Evolutionary conservation across 92 coral and sea anemone genomes (phyloP).

Genomic region (Chrysogorgia sp.): DNA sequence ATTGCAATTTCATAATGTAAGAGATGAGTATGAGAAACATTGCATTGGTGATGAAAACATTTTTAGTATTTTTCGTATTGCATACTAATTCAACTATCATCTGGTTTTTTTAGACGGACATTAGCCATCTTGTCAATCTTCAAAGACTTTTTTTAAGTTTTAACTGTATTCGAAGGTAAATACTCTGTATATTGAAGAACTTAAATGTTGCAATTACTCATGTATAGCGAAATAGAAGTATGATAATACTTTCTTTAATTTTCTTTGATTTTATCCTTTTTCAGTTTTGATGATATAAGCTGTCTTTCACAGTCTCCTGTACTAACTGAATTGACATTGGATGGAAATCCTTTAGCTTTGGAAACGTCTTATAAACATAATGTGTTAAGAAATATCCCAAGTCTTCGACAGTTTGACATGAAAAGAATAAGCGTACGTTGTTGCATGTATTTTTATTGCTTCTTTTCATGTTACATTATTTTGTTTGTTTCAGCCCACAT

Average conservation of each 20-base stretch:
- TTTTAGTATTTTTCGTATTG: neutral
- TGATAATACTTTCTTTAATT: neutral
- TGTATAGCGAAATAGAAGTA: too few relatives aligned
- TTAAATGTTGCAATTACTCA: too few relatives aligned
- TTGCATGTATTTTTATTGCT: neutral
- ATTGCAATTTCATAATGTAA: too few relatives aligned
- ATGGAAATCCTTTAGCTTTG: slow-evolving; percentile 85
- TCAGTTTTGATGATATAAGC: slow-evolving; percentile 82
- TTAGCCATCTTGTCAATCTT: slow-evolving; percentile 75
- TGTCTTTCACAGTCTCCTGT: slow-evolving; percentile 78
- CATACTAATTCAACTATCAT: neutral
- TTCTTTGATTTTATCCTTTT: neutral
- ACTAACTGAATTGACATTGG: slow-evolving; percentile 83
- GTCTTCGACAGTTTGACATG: slow-evolving; percentile 92
- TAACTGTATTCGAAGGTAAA: slow-evolving; percentile 83
- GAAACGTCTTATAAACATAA: slow-evolving; percentile 83
- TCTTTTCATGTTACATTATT: too few relatives aligned
- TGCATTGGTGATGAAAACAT: too few relatives aligned
- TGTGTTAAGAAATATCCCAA: slow-evolving; percentile 68
- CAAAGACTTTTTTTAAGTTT: slow-evolving; percentile 93
- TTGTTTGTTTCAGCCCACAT: too few relatives aligned
- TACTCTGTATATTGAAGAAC: neutral
- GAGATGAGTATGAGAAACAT: too few relatives aligned
- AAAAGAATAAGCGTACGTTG: slow-evolving; percentile 88
- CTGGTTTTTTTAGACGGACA: slow-evolving; percentile 69